Evolutionary conservation across 30 jellyfish, hydroid and myxozoan species (phyloP).

Genomic region (Aurelia sp.): DNA sequence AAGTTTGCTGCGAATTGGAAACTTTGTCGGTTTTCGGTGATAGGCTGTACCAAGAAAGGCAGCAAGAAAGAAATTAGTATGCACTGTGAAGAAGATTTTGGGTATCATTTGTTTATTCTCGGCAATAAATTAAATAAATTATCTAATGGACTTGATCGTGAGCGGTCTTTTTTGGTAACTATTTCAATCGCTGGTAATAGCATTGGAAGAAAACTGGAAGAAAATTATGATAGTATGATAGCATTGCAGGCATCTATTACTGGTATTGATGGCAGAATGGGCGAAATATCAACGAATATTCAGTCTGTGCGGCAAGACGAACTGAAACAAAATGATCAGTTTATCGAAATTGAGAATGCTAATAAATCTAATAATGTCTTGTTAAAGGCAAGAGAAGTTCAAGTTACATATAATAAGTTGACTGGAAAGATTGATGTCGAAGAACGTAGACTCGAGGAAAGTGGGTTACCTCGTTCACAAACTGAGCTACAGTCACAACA

Average conservation of each 20-base stretch:
- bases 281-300: neutral
- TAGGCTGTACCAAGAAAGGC: conserved; percentile 65
- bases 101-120: conserved; percentile 18
- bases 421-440: neutral
- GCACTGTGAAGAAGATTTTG: conserved; percentile 27
- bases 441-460: neutral
- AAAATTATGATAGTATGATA: conserved; percentile 44
- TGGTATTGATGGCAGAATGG: conserved; percentile 17
- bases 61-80: conserved; percentile 6
- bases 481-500: neutral
- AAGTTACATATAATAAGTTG: neutral
- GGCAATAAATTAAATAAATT: neutral
- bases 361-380: neutral
- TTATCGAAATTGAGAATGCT: neutral
- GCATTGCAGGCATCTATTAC: conserved; percentile 27
- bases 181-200: neutral
- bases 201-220: conserved; percentile 14
- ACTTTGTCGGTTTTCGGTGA: conserved; percentile 23
- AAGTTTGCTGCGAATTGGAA: conserved; percentile 21
- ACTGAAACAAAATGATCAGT: neutral
- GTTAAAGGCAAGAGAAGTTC: neutral
- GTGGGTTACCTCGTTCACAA: neutral
- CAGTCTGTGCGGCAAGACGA: neutral
- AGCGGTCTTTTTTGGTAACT: neutral
- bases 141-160: neutral